Evolutionary conservation across 2,113 vertebrate genomes (phyloP).

Genomic region (Amazona guildingii): DNA sequence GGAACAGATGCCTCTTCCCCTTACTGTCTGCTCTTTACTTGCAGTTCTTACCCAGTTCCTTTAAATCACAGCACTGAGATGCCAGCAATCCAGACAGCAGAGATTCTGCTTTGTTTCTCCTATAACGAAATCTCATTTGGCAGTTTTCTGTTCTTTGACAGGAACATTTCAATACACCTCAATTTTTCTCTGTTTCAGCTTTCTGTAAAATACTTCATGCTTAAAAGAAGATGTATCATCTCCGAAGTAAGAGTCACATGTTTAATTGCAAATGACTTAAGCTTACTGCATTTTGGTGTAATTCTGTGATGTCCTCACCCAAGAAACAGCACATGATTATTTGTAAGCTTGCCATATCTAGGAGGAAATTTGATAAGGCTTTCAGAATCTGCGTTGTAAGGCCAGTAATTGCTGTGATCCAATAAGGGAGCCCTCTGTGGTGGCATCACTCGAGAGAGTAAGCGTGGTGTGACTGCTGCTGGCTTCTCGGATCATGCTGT

Average conservation of each 20-base stretch:
- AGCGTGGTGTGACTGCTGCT: slow-evolving; percentile 44
- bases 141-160: slow-evolving; percentile 3
- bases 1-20: not conserved
- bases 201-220: slow-evolving; percentile 52
- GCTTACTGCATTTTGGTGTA: slow-evolving; percentile 68
- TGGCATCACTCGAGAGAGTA: slow-evolving; percentile 70
- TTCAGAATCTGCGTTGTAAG: slow-evolving; percentile 53
- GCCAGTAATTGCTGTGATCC: slow-evolving; percentile 73
- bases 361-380: slow-evolving; percentile 74
- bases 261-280: slow-evolving; percentile 74
- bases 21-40: not conserved
- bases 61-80: not conserved
- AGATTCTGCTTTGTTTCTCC: not conserved
- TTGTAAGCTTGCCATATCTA: slow-evolving; percentile 64
- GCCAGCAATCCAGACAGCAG: not conserved
- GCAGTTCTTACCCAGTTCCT: not conserved
- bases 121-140: not conserved
- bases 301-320: slow-evolving; percentile 69
- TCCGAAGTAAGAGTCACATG: slow-evolving; percentile 32
- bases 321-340: slow-evolving; percentile 73
- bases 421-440: slow-evolving; percentile 66
- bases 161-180: not conserved
- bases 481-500: slow-evolving; percentile 60
- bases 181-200: not conserved
- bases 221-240: slow-evolving; percentile 57